Conservation (phyloP, 2,113 vertebrate genomes). For the Chloropsis cyanopogon region DNA sequence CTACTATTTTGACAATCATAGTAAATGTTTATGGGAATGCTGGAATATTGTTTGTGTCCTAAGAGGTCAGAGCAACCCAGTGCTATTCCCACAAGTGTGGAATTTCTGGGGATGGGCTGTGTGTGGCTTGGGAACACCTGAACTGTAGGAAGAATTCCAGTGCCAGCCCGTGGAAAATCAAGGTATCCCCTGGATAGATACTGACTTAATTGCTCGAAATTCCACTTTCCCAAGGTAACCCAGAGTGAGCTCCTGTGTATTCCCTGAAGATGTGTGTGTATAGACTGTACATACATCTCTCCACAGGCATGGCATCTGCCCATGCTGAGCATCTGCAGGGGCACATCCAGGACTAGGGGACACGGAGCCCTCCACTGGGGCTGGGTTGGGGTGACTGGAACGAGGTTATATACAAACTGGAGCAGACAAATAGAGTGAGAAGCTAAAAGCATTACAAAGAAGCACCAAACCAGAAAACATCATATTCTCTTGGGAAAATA, state of each 20-base stretch:
- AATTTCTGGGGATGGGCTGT: not conserved
- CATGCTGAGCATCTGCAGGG: not conserved
- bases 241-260: not conserved
- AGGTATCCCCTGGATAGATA: not conserved
- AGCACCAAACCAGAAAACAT: not conserved
- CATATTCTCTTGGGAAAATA: not conserved
- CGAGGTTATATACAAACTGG: rapidly evolving
- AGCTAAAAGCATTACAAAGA: not conserved
- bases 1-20: not conserved
- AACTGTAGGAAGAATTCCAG: not conserved
- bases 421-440: not conserved
- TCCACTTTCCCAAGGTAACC: not conserved
- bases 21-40: not conserved
- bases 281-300: rapidly evolving
- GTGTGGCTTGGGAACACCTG: not conserved
- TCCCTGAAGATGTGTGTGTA: not conserved
- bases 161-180: not conserved
- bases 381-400: not conserved
- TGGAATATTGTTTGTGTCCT: not conserved
- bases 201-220: not conserved
- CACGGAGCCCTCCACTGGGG: rapidly evolving
- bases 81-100: not conserved
- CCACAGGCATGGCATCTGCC: rapidly evolving
- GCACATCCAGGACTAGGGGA: not conserved
- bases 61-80: not conserved